Conservation (phyloP, 2,113 vertebrate species). For the Hemichromis elongatus region DNA sequence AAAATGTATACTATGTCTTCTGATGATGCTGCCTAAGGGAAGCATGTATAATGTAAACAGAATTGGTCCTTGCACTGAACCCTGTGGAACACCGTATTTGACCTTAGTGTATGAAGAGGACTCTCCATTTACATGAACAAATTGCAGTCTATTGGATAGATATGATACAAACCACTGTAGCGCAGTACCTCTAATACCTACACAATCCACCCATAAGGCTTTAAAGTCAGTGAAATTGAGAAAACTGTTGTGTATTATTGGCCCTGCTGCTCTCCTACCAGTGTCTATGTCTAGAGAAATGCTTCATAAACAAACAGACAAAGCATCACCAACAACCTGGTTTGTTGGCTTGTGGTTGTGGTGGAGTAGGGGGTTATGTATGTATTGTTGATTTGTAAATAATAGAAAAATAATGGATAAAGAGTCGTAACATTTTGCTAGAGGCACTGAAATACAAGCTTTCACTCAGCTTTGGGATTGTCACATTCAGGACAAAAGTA, state of each 20-base stretch:
- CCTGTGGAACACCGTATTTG: no score
- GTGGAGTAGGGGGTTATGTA: background rate
- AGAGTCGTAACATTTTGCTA: background rate
- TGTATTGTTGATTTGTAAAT: background rate
- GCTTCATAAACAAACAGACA: fast-evolving
- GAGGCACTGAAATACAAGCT: background rate
- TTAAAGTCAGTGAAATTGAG: background rate
- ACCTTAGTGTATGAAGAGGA: no score
- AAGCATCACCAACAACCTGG: background rate
- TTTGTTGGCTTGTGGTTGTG: background rate
- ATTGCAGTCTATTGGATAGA: no score
- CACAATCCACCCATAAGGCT: background rate
- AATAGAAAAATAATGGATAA: background rate
- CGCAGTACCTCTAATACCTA: no score
- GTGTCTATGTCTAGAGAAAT: background rate
- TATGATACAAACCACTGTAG: no score
- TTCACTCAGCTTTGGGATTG: background rate
- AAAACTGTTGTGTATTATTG: background rate
- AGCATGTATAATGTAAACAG: no score
- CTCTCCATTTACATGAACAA: no score
- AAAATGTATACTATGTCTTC: no score
- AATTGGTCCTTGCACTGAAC: no score
- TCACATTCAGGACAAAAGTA: background rate
- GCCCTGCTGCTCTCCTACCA: background rate
- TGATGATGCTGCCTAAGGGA: no score